A percentile compares a stretch with the other conserved stretches of the same genome.
These are phyloP conservation scores for Lasius fuliginosus DNA, from an alignment of 2,888 invertebrate genomes.

Conservation along the genomic window DNA sequence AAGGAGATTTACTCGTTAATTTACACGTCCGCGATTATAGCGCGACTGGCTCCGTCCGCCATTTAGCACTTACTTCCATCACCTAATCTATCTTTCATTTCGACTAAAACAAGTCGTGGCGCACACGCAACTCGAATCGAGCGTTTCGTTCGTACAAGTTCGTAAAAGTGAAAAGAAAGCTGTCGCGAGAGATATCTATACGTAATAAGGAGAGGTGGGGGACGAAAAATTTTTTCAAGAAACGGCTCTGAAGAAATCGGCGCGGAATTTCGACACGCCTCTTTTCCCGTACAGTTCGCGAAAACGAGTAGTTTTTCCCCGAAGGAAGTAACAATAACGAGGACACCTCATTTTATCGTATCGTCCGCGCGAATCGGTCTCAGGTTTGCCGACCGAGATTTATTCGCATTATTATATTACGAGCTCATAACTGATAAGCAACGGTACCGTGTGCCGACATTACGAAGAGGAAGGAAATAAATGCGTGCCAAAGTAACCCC, in stretches of 20 bases:
- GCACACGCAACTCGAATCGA: conserved; percentile 19
- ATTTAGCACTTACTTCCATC: conserved; percentile 35
- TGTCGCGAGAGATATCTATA: conserved; percentile 9
- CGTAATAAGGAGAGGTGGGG: background rate
- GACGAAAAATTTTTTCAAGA: background rate
- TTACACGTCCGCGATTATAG: conserved; percentile 46
- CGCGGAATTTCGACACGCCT: conserved; percentile 1
- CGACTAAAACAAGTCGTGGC: conserved; percentile 22
- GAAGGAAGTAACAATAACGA: conserved; percentile 38
- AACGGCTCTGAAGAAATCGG: background rate
- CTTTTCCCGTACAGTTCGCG: conserved; percentile 11
- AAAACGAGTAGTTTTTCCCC: conserved; percentile 32
- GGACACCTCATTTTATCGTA: conserved; percentile 63
- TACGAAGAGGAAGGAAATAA: conserved; percentile 50
- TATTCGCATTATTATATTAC: conserved; percentile 72
- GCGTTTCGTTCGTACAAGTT: conserved; percentile 25
- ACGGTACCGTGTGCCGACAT: conserved; percentile 67
- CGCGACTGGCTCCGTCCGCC: conserved; percentile 56
- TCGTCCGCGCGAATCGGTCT: conserved; percentile 68
- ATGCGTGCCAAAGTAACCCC: conserved; percentile 71
- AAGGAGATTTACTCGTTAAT: conserved; percentile 47
- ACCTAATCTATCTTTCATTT: conserved; percentile 34
- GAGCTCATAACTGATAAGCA: conserved; percentile 72
- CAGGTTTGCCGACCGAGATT: conserved; percentile 69
- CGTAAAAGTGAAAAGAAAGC: background rate